Base-by-base conservation (phyloP, 1,140 invertebrate species). In the Brachionus paranguensis region DNA sequence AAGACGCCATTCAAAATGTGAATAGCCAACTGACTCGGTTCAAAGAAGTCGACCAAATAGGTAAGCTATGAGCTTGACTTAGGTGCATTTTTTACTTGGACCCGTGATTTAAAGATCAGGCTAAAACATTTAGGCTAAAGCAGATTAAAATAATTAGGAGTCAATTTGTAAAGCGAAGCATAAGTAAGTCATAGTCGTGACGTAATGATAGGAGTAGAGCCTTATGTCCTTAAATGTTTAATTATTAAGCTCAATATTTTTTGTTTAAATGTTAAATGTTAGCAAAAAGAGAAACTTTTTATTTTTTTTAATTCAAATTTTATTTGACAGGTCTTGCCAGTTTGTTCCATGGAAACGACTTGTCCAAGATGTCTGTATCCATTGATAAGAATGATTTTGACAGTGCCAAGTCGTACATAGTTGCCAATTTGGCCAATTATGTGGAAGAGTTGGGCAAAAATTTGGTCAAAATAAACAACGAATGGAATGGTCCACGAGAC, bases 241-340 rank as follows among this genome's bases (percentile, higher is more conserved):
- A 43, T n/a, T 74, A n/a, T n/a, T n/a, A n/a, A 74, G 33, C 27
- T 72, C 3, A 72, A 72, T 72, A 41, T 33, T 43, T 43, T 17
- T 43, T 74, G 65, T 70, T 47, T 47, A 47, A 20, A 50, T 76
- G 72, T 76, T 76, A 76, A 76, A 76, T 76, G 24, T 72, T 72
- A 41, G 37, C 20, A 20, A 24, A 45, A 45, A 50, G 12, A 37
- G 20, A 12, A 27, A 12, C n/a, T 10, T 8, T 10, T 10, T 12
- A 53, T 2, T 50, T 27, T 11, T 12, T 47, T 14, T 14, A n/a
- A n/a, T n/a, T n/a, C n/a, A 50, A 50, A 50, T 37, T 27, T 50
- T 33, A 17, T 20, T 50, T 76, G 6, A 4, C 10, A 76, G 72
- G 72, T 47, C n/a, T 76, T 11, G 72, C 72, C 8, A 76, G 27